phyloP scores from a whole-genome alignment of 2,888 invertebrate species.

The Rutpela maculata region DNA sequence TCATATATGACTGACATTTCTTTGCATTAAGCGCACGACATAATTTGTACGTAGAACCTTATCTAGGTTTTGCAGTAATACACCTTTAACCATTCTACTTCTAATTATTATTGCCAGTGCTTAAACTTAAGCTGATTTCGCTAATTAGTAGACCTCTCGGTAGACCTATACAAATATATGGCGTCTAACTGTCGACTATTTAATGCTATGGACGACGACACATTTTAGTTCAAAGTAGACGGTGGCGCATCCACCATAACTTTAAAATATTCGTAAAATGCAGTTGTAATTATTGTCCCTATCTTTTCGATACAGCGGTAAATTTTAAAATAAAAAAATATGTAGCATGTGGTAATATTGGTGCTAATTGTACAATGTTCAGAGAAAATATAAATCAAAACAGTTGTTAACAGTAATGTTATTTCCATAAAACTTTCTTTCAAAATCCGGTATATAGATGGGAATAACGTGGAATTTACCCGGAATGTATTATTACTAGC shows the following conservation, averaged over 20 bases:
- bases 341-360: neutral
- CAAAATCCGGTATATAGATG: conserved; percentile 32
- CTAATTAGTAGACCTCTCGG: neutral
- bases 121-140: neutral
- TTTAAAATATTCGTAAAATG: neutral
- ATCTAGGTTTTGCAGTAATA: neutral
- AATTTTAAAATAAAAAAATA: neutral
- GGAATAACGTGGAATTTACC: conserved; percentile 43
- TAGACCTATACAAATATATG: neutral
- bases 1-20: too few species aligned
- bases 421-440: conserved; percentile 21
- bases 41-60: neutral
- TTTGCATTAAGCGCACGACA: too few species aligned
- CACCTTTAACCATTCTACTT: neutral
- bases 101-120: neutral
- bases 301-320: too few species aligned
- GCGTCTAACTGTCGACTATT: neutral
- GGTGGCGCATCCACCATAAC: neutral
- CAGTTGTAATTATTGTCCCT: too few species aligned
- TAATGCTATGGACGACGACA: neutral
- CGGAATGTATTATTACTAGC: conserved; percentile 41
- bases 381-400: conserved; percentile 6
- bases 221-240: neutral
- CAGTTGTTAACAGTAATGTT: conserved; percentile 11
- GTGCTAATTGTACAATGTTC: neutral